Evolutionary conservation across 2,888 invertebrate genomes (phyloP), one percentile per base, ranked within the genome.

Genomic region (Pollenia amentaria): DNA sequence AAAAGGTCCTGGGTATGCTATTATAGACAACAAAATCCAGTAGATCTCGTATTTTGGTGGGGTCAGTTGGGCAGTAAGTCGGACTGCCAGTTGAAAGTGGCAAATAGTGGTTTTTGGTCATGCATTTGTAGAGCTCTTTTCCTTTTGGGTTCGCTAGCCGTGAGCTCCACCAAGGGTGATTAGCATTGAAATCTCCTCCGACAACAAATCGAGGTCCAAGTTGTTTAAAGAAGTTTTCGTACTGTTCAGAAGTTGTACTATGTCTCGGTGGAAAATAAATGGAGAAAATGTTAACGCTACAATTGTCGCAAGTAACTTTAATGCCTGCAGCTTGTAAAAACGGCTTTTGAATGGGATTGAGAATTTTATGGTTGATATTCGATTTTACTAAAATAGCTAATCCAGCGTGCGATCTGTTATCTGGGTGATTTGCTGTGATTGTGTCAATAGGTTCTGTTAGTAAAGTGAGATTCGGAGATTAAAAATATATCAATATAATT

Each of bases 211-310:
- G 12, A 48, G 4, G 7, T 42, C 42, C 65, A 79, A 10, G 84
- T 14, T 16, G 29, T 46, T 29, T 53, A 55, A 81, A 86, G 48
- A 67, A 83, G 21, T 42, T 16, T 60, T 72, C 16, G n/a, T 64
- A 77, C 14, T 80, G 38, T 9, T 21, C 0, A 55, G 38, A 62
- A 46, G 64, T 81, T 38, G 76, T 42, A 46, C 16, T 75, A 60
- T 78, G 76, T 70, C 77, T 16, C n/a, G 85, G 67, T 3, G 82
- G 75, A 67, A 72, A 85, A 42, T 84, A 78, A 38, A 78, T 57
- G 12, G 84, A 72, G 18, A 69, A 77, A 29, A 80, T 53, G 7
- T 62, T 12, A 18, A 53, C 44, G 18, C 69, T 16, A 21, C 12
- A 11, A 12, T 21, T 55, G 46, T 69, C 14, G 82, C 51, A 21